Evolutionary conservation across 2,113 vertebrate species (phyloP).

Genomic region (Columba livia): DNA sequence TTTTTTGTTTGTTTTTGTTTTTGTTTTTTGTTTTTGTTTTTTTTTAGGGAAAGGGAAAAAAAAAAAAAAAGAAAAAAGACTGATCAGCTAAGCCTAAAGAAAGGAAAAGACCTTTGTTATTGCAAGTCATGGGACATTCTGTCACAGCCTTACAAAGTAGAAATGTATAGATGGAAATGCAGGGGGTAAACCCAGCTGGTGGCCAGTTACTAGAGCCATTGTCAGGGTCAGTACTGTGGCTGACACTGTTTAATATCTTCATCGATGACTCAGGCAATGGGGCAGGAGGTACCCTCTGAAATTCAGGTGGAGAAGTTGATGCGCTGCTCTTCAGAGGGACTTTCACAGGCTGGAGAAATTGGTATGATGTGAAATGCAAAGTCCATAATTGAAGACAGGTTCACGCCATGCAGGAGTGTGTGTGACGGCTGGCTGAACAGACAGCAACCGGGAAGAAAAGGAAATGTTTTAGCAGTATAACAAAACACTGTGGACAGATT

Average conservation of each 20-base stretch:
- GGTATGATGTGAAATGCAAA: background rate
- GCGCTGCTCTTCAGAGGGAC: background rate
- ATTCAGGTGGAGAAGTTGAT: background rate
- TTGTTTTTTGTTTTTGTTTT: background rate
- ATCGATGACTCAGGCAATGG: fast-evolving
- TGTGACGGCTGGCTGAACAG: background rate
- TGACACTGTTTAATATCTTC: background rate
- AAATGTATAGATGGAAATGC: background rate
- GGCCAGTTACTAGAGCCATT: background rate
- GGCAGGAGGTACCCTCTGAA: background rate
- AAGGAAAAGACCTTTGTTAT: background rate
- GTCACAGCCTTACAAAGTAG: background rate
- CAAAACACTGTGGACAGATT: fast-evolving
- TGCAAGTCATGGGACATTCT: too few species aligned
- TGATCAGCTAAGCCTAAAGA: background rate
- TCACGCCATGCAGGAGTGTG: background rate
- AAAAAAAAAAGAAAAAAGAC: background rate
- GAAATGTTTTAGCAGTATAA: background rate
- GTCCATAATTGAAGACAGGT: background rate
- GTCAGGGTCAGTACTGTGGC: background rate
- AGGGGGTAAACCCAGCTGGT: background rate
- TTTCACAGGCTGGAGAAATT: background rate
- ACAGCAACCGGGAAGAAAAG: fast-evolving
- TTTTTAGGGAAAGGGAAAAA: background rate
- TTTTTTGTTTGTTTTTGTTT: background rate